These are phyloP conservation scores for Hycleus phaleratus DNA, from an alignment of 1,140 invertebrate genomes.

Conservation along the genomic window DNA sequence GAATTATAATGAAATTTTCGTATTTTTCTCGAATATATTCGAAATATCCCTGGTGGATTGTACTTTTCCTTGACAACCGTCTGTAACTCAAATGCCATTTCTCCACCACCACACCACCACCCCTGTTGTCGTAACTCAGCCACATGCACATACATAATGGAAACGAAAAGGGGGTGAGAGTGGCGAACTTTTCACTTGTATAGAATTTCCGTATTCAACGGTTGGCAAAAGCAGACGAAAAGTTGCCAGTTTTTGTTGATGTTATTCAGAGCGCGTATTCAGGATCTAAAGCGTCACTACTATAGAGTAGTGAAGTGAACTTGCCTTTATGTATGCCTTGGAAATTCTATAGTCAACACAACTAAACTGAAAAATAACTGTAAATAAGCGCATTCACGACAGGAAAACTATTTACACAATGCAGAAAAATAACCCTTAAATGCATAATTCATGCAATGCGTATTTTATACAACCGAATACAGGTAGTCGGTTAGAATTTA, in stretches of 20 bases:
- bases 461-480: constrained; percentile 3
- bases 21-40: not conserved
- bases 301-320: constrained; percentile 6
- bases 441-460: constrained; percentile 8
- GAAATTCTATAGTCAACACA: not conserved
- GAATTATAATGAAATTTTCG: no score
- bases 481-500: no score
- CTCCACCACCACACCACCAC: not conserved
- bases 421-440: constrained; percentile 2
- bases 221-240: constrained; percentile 21
- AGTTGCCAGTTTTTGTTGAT: constrained; percentile 21
- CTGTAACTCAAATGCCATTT: not conserved
- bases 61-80: not conserved
- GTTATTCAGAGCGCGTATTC: constrained; percentile 25
- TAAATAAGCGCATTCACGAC: constrained; percentile 15
- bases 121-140: constrained; percentile 11
- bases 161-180: not conserved
- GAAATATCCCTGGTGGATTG: not conserved
- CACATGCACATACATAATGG: constrained; percentile 28
- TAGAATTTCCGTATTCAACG: constrained; percentile 31
- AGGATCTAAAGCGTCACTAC: constrained; percentile 16
- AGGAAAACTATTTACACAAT: constrained; percentile 12
- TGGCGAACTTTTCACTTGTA: constrained; percentile 26
- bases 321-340: constrained; percentile 12
- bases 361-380: not conserved